phyloP scores from a whole-genome alignment of 2,888 invertebrate genomes.

The Xestia rhomboidea region DNA sequence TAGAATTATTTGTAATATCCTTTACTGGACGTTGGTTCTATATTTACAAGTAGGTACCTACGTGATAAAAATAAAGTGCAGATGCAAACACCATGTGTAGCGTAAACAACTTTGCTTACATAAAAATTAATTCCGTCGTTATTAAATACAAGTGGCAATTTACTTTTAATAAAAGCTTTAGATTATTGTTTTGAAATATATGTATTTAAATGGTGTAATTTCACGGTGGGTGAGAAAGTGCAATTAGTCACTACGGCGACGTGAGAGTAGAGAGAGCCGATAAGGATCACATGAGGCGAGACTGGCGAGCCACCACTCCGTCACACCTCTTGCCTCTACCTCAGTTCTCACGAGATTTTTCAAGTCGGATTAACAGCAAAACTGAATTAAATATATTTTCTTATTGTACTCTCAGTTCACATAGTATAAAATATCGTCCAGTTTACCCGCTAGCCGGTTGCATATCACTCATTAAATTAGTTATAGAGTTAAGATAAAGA shows the following conservation, averaged over 20 bases:
- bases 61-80: constrained; percentile 34
- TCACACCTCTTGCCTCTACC: constrained; percentile 71
- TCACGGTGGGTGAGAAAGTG: constrained; percentile 82
- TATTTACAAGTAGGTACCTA: background rate
- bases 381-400: constrained; percentile 61
- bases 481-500: constrained; percentile 6
- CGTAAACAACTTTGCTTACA: constrained; percentile 25
- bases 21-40: background rate
- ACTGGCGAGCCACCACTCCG: constrained; percentile 60
- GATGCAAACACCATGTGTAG: constrained; percentile 23
- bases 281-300: constrained; percentile 73
- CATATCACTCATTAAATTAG: constrained; percentile 32
- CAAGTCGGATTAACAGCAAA: constrained; percentile 66
- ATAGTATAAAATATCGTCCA: constrained; percentile 47
- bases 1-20: constrained; percentile 12
- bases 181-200: constrained; percentile 81
- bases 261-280: constrained; percentile 81
- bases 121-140: constrained; percentile 35
- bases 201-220: constrained; percentile 85
- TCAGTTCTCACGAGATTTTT: constrained; percentile 69
- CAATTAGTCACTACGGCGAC: constrained; percentile 85
- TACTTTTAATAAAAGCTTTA: constrained; percentile 68
- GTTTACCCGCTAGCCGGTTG: constrained; percentile 15
- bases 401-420: constrained; percentile 59
- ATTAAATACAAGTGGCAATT: constrained; percentile 58